phyloP scores from a whole-genome alignment of 2,888 invertebrate genomes.

The Leptopilina drosophilae region DNA sequence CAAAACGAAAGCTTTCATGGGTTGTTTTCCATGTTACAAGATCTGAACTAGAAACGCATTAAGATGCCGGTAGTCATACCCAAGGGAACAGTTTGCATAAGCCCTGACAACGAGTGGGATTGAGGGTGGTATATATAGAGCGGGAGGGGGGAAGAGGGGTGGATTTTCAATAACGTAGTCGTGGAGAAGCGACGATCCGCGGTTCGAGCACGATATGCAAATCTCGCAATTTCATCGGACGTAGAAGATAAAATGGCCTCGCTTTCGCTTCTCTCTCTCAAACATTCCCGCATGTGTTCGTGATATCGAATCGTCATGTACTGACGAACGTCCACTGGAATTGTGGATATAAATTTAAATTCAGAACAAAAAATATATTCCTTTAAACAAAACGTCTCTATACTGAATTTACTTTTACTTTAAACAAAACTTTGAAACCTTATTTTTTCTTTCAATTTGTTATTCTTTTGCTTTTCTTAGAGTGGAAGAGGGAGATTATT shows the following conservation, averaged over 20 bases:
- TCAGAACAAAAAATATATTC: neutral
- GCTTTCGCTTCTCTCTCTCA: neutral
- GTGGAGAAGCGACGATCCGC: slow-evolving; percentile 27
- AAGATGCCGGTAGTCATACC: slow-evolving; percentile 26
- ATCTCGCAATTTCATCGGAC: slow-evolving; percentile 50
- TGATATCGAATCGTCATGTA: slow-evolving; percentile 29
- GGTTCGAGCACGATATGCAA: slow-evolving; percentile 46
- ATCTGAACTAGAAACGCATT: slow-evolving; percentile 27
- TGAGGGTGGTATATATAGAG: no score
- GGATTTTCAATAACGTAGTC: slow-evolving; percentile 40
- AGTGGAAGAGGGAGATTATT: no score
- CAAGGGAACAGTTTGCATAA: slow-evolving; percentile 37
- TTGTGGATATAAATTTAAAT: slow-evolving; percentile 37
- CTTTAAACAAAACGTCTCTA: neutral
- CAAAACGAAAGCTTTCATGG: slow-evolving; percentile 13
- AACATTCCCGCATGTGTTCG: slow-evolving; percentile 20
- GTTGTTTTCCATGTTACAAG: slow-evolving; percentile 26
- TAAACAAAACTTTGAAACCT: no score
- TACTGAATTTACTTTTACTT: no score
- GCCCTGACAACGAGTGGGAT: slow-evolving; percentile 4
- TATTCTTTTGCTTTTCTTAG: no score
- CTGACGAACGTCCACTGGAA: slow-evolving; percentile 25
- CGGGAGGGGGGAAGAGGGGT: neutral
- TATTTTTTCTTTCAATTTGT: no score
- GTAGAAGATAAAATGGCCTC: slow-evolving; percentile 44